Evolutionary conservation across 2,797 vertebrate genomes (phyloP).

Genomic region (Gymnocypris eckloni): DNA sequence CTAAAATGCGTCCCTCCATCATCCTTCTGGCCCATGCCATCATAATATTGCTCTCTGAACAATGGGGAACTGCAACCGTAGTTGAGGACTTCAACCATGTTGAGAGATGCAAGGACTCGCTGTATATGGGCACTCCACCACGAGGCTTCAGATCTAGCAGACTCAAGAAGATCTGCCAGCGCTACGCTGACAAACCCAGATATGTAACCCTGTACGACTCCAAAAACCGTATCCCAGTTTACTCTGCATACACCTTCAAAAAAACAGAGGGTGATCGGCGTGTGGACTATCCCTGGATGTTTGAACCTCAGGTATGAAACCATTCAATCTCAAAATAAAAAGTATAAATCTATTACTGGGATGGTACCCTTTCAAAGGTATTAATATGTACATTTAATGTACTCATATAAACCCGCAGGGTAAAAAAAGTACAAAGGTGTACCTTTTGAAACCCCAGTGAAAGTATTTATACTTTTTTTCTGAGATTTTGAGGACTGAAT

Average conservation of each 20-base stretch:
- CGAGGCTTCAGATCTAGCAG: slow-evolving; percentile 62
- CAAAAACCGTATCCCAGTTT: slow-evolving; percentile 72
- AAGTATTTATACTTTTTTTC: neutral
- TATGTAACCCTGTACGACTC: slow-evolving; percentile 75
- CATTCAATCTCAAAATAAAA: neutral
- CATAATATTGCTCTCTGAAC: slow-evolving; percentile 25
- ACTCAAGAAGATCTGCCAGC: slow-evolving; percentile 75
- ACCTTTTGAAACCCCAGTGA: neutral
- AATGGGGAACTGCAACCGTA: slow-evolving; percentile 62
- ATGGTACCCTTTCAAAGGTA: neutral
- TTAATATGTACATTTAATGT: neutral
- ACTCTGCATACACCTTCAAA: slow-evolving; percentile 78
- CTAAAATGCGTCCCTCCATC: slow-evolving; percentile 27
- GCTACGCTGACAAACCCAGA: slow-evolving; percentile 72
- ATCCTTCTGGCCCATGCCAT: slow-evolving; percentile 43
- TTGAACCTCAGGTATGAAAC: slow-evolving; percentile 74
- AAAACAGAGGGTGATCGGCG: slow-evolving; percentile 77
- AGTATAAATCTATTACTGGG: neutral
- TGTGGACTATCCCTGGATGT: slow-evolving; percentile 79
- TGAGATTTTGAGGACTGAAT: neutral
- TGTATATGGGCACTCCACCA: slow-evolving; percentile 77
- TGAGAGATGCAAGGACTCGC: slow-evolving; percentile 76
- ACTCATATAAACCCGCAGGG: too few species aligned
- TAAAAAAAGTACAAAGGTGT: neutral
- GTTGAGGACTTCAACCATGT: slow-evolving; percentile 76